A percentile compares a stretch with the other conserved stretches of the same genome.
phyloP scores from a whole-genome alignment of 2,888 invertebrate genomes.

The Liposcelis brunnea region DNA sequence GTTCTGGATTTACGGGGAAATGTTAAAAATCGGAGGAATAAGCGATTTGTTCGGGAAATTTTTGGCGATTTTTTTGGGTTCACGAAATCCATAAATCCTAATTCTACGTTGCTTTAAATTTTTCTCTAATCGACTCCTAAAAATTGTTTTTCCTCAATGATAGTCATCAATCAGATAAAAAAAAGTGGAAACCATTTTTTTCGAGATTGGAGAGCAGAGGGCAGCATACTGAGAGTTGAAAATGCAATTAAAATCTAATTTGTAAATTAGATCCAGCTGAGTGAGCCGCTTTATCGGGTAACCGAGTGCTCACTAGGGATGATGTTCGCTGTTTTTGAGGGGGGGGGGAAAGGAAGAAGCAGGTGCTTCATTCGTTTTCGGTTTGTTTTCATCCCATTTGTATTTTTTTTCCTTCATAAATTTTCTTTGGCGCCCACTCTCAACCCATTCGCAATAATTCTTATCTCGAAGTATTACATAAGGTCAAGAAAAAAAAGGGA shows the following conservation, averaged over 20 bases:
- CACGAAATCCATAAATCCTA: not conserved
- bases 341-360: not conserved
- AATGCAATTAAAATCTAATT: conserved; percentile 9
- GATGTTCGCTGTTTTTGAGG: not conserved
- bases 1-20: too few species aligned
- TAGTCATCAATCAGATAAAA: conserved; percentile 5
- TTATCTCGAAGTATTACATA: too few species aligned
- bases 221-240: not conserved
- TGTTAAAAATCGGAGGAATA: too few species aligned
- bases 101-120: not conserved
- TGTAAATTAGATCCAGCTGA: conserved; percentile 8
- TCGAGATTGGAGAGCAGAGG: conserved; percentile 6
- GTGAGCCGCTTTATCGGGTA: conserved; percentile 8
- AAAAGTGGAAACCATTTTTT: conserved; percentile 4
- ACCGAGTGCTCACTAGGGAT: conserved; percentile 6
- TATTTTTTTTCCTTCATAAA: too few species aligned
- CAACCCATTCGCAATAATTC: too few species aligned
- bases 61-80: too few species aligned
- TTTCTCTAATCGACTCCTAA: not conserved
- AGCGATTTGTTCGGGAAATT: too few species aligned
- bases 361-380: not conserved
- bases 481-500: too few species aligned
- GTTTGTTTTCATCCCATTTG: not conserved
- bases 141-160: not conserved
- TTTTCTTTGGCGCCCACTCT: too few species aligned